phyloP scores from a whole-genome alignment of 2,797 vertebrate genomes.

The Pseudopleuronectes americanus region DNA sequence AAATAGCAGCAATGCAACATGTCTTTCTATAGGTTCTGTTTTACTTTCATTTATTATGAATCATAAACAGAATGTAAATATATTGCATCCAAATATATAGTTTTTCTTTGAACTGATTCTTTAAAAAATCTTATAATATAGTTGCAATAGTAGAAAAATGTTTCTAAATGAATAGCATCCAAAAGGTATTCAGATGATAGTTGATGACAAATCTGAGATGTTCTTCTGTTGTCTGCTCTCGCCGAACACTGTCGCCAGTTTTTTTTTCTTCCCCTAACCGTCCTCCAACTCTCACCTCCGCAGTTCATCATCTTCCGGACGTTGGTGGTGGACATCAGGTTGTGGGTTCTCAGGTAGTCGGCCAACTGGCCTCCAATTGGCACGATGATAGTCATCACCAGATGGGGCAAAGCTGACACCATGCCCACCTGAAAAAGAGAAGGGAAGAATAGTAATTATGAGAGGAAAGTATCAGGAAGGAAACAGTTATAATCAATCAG shows the following conservation, averaged over 20 bases:
- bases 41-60: too few relatives aligned
- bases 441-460: neutral
- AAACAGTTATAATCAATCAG: too few relatives aligned
- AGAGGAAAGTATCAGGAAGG: neutral
- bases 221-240: neutral
- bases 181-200: too few relatives aligned
- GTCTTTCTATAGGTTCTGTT: too few relatives aligned
- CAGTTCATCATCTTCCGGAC: conserved; percentile 99
- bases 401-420: conserved; percentile 93
- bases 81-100: too few relatives aligned
- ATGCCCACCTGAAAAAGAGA: conserved; percentile 89
- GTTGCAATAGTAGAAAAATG: too few relatives aligned
- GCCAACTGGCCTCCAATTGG: conserved; percentile 97
- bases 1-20: too few relatives aligned
- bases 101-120: too few relatives aligned
- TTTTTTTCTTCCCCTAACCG: neutral
- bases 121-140: too few relatives aligned
- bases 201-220: too few relatives aligned
- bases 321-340: conserved; percentile 94
- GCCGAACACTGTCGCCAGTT: neutral
- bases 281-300: conserved; percentile 84
- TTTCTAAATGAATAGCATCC: too few relatives aligned
- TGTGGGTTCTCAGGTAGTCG: conserved; percentile 91
- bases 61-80: too few relatives aligned
- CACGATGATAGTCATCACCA: conserved; percentile 98